A percentile compares a stretch with the other conserved stretches of the same genome.
Conservation (phyloP, 1,140 invertebrate genomes). For the Drosophila pallidifrons region DNA sequence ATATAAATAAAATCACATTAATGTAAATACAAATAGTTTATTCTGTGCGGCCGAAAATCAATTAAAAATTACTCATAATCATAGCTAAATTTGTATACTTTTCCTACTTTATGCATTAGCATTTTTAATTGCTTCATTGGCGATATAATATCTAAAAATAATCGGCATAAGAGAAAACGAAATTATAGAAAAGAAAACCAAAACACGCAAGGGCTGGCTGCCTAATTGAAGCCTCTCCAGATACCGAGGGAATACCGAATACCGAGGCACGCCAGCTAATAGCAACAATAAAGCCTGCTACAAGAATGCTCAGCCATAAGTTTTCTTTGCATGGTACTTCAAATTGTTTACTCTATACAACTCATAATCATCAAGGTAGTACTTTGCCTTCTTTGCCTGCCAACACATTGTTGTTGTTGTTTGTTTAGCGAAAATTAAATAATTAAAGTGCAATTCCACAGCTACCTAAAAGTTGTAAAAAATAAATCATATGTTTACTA, state of each 20-base stretch:
- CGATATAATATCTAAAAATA: conserved; percentile 42
- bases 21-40: neutral
- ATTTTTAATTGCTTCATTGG: conserved; percentile 42
- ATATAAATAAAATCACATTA: neutral
- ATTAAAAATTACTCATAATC: conserved; percentile 24
- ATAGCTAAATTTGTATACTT: conserved; percentile 10
- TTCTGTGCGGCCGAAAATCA: conserved; percentile 17
- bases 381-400: neutral
- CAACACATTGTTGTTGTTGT: too few species aligned
- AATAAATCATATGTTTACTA: too few species aligned
- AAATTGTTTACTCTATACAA: conserved; percentile 6
- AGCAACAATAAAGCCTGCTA: conserved; percentile 16
- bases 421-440: neutral
- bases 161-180: conserved; percentile 8
- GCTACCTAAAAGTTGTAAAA: neutral
- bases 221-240: conserved; percentile 12
- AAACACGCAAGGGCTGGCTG: conserved; percentile 21
- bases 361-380: neutral
- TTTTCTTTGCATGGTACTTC: conserved; percentile 4
- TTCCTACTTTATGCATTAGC: conserved; percentile 26
- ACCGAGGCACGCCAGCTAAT: conserved; percentile 11
- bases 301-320: conserved; percentile 12
- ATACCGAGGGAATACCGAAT: conserved; percentile 17
- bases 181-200: conserved; percentile 15
- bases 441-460: neutral